A percentile compares a stretch with the other conserved stretches of the same genome.
Evolutionary conservation across 2,888 invertebrate genomes (phyloP).

Genomic region (Chrysotoxum bicinctum): DNA sequence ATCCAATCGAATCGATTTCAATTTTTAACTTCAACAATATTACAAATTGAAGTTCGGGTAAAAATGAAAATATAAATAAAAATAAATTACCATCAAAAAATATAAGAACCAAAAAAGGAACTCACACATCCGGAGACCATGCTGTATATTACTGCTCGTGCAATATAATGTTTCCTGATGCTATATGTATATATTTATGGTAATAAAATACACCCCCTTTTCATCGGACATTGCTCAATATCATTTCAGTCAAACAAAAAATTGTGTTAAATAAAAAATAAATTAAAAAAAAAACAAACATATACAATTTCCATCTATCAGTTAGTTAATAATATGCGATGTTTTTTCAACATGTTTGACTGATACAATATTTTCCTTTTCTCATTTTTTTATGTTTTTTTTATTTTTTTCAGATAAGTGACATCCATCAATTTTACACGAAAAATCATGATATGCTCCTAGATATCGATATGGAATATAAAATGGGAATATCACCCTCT

Average conservation of each 20-base stretch:
- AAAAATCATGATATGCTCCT: constrained; percentile 83
- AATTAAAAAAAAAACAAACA: not conserved
- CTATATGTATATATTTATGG: not conserved
- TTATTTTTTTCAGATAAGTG: constrained; percentile 84
- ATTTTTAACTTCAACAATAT: constrained; percentile 60
- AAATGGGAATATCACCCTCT: constrained; percentile 79
- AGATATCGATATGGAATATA: constrained; percentile 81
- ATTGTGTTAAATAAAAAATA: not conserved
- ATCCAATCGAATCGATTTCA: constrained; percentile 66
- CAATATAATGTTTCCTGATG: constrained; percentile 16
- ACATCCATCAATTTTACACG: constrained; percentile 88
- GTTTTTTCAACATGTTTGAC: constrained; percentile 7
- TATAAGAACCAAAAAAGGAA: not conserved
- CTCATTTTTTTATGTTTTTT: constrained; percentile 9
- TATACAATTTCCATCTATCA: constrained; percentile 13
- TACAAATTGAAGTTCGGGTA: constrained; percentile 52
- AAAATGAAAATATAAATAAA: constrained; percentile 15
- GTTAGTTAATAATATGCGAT: constrained; percentile 19
- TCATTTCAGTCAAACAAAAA: constrained; percentile 1
- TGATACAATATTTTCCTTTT: constrained; percentile 27
- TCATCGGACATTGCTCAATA: constrained; percentile 15
- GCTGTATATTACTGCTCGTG: constrained; percentile 49
- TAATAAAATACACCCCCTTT: constrained; percentile 22
- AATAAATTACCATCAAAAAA: constrained; percentile 3
- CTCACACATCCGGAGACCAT: constrained; percentile 43